phyloP scores from a whole-genome alignment of 2,113 vertebrate genomes.

The Grallaria varia region DNA sequence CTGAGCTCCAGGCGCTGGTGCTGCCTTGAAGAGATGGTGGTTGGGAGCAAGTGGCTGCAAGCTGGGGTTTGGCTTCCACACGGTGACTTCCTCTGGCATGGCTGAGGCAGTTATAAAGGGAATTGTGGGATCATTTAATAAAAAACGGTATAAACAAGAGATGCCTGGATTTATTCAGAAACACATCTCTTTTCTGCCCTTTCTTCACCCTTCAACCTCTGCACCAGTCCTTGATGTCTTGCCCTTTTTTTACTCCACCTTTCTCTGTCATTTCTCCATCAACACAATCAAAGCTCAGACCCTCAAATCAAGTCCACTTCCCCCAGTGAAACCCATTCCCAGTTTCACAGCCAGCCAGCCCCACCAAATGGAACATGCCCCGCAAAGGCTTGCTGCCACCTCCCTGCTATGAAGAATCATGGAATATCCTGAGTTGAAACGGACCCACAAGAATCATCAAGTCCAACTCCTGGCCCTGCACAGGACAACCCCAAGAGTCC shows the following conservation, averaged over 20 bases:
- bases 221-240: neutral
- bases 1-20: neutral
- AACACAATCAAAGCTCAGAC: neutral
- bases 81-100: neutral
- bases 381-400: neutral
- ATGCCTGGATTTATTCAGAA: neutral
- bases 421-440: neutral
- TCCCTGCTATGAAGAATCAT: neutral
- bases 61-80: neutral
- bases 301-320: neutral
- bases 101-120: neutral
- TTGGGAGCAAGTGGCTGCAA: neutral
- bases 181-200: neutral
- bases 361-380: neutral
- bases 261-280: neutral
- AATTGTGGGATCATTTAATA: neutral
- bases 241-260: neutral
- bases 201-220: neutral
- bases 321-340: neutral
- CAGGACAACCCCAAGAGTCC: neutral
- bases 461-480: neutral
- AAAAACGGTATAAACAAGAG: neutral
- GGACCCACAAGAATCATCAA: too few species aligned
- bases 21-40: neutral
- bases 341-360: neutral